These are phyloP conservation scores for Melanaphis sacchari DNA, from an alignment of 1,140 invertebrate genomes.

Conservation along the genomic window DNA sequence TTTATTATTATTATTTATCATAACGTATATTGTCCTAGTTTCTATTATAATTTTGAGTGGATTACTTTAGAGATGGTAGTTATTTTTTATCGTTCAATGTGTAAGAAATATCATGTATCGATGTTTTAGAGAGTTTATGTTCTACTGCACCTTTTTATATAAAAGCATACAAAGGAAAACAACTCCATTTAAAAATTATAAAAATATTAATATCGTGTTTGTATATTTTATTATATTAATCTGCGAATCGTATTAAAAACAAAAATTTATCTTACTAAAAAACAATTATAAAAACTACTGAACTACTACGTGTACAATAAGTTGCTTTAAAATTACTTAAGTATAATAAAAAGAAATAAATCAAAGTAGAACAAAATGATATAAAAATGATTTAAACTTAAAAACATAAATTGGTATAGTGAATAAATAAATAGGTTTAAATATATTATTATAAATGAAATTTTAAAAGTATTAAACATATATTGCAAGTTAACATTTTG, in stretches of 20 bases:
- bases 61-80: not conserved
- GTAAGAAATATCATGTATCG: not conserved
- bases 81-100: not conserved
- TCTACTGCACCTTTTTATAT: not conserved
- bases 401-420: not conserved
- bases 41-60: not conserved
- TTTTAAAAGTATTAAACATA: not conserved
- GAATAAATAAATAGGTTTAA: not conserved
- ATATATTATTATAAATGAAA: not conserved
- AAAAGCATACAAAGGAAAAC: not conserved
- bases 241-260: too few species aligned
- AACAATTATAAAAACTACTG: too few species aligned
- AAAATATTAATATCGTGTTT: too few species aligned
- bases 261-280: too few species aligned
- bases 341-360: too few species aligned
- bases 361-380: too few species aligned
- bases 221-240: too few species aligned
- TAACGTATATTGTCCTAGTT: not conserved
- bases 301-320: too few species aligned
- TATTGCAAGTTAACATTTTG: not conserved
- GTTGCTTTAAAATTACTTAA: too few species aligned
- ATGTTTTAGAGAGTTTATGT: not conserved
- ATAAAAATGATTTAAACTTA: too few species aligned
- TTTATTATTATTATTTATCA: not conserved
- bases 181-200: too few species aligned